Evolutionary conservation across 1,140 invertebrate species (phyloP).

Genomic region (Drosophila auraria): DNA sequence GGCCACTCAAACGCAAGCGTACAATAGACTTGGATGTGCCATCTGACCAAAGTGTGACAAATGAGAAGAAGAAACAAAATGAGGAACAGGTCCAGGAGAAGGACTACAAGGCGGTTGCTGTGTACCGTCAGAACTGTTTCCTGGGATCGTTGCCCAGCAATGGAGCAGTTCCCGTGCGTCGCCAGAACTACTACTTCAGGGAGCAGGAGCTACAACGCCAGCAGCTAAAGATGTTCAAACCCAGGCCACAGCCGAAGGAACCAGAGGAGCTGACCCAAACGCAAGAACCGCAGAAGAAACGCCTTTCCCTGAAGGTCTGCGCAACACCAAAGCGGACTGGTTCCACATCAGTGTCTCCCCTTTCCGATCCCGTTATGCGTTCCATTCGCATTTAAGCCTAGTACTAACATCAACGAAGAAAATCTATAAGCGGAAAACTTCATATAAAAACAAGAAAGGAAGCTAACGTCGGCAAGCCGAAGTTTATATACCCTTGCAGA

Average conservation of each 20-base stretch:
- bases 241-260: not conserved
- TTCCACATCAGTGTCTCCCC: not conserved
- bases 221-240: conserved; percentile 3
- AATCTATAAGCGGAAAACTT: too few species aligned
- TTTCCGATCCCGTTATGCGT: conserved; percentile 18
- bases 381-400: conserved; percentile 55
- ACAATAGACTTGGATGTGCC: conserved; percentile 1
- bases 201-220: conserved; percentile 12
- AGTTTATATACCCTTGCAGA: too few species aligned
- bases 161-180: conserved; percentile 31
- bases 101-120: conserved; percentile 66
- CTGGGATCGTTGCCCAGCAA: conserved; percentile 57
- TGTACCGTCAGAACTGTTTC: conserved; percentile 77
- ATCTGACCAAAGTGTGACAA: not conserved
- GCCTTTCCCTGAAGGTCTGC: conserved; percentile 33
- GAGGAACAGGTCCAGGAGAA: conserved; percentile 1
- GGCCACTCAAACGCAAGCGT: conserved; percentile 29
- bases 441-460: too few species aligned
- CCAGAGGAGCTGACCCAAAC: not conserved
- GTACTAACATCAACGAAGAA: too few species aligned
- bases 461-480: too few species aligned
- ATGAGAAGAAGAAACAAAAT: not conserved
- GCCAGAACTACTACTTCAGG: conserved; percentile 42
- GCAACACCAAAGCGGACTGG: conserved; percentile 17
- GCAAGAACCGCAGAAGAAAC: conserved; percentile 34